phyloP scores from a whole-genome alignment of 1,140 invertebrate species.

The Mizuhopecten yessoensis region DNA sequence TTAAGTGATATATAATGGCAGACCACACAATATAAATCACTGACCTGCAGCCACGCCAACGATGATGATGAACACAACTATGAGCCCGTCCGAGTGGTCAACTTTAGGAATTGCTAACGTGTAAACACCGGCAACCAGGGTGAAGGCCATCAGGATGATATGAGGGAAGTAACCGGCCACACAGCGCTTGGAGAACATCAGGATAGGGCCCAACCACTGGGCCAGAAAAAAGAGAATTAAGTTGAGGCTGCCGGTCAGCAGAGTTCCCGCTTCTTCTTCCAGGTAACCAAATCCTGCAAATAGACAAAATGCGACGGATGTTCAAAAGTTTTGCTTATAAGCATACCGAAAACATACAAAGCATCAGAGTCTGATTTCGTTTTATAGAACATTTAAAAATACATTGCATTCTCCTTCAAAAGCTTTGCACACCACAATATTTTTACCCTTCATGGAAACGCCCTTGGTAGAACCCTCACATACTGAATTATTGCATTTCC shows the following conservation, averaged over 20 bases:
- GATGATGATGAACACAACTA: background rate
- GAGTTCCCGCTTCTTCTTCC: background rate
- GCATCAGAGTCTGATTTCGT: too few relatives aligned
- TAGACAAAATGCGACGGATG: too few relatives aligned
- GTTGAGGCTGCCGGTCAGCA: background rate
- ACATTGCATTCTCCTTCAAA: too few relatives aligned
- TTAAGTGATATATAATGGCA: too few relatives aligned
- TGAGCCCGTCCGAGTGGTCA: background rate
- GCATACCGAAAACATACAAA: too few relatives aligned
- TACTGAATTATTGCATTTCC: too few relatives aligned
- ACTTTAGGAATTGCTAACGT: background rate
- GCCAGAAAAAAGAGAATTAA: background rate
- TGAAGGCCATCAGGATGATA: background rate
- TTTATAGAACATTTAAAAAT: too few relatives aligned
- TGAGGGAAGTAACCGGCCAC: background rate
- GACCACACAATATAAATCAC: background rate
- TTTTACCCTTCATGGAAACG: too few relatives aligned
- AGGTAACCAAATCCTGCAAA: background rate
- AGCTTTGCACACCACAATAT: too few relatives aligned
- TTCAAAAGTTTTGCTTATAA: too few relatives aligned
- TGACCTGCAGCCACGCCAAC: background rate
- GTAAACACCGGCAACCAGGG: background rate
- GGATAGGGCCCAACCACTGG: background rate
- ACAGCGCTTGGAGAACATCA: constrained; percentile 4
- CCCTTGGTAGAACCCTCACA: too few relatives aligned